phyloP scores from a whole-genome alignment of 2,888 invertebrate genomes.

The Ctena decussata region DNA sequence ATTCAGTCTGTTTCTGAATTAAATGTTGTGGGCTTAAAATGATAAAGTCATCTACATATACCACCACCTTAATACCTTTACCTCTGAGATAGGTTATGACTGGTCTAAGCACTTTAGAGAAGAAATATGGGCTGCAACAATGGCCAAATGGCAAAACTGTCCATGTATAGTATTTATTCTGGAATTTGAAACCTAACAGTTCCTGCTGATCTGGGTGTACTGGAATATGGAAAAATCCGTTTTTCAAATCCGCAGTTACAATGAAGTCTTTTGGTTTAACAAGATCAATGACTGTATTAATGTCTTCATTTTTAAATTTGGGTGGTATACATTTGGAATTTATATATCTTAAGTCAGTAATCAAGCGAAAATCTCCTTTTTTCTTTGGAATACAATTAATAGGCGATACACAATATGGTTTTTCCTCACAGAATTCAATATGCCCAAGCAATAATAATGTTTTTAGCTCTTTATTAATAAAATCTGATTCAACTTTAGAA shows the following conservation, averaged over 20 bases:
- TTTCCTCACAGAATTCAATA: not conserved
- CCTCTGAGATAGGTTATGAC: not conserved
- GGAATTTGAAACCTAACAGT: conserved; percentile 17
- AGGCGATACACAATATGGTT: conserved; percentile 6
- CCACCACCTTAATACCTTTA: conserved; percentile 11
- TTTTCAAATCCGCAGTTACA: conserved; percentile 21
- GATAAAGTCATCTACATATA: conserved; percentile 27
- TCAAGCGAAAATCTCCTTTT: conserved; percentile 10
- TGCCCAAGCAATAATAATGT: not conserved
- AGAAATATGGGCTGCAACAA: conserved; percentile 22
- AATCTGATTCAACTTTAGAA: not conserved
- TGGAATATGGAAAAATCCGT: conserved; percentile 36
- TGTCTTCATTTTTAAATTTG: conserved; percentile 29
- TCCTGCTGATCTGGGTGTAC: not conserved
- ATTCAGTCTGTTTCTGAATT: not conserved
- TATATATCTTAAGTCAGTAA: conserved; percentile 19
- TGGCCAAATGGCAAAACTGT: conserved; percentile 15
- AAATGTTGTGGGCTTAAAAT: not conserved
- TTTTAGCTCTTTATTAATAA: conserved; percentile 7
- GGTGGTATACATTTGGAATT: not conserved
- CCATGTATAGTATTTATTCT: conserved; percentile 7
- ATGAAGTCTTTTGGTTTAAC: conserved; percentile 18
- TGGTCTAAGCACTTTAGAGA: conserved; percentile 19
- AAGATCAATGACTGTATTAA: conserved; percentile 5
- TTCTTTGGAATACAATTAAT: conserved; percentile 33